Evolutionary conservation across 64 coral and sea anemone genomes (phyloP).

Genomic region (Stichodactyla helianthus): DNA sequence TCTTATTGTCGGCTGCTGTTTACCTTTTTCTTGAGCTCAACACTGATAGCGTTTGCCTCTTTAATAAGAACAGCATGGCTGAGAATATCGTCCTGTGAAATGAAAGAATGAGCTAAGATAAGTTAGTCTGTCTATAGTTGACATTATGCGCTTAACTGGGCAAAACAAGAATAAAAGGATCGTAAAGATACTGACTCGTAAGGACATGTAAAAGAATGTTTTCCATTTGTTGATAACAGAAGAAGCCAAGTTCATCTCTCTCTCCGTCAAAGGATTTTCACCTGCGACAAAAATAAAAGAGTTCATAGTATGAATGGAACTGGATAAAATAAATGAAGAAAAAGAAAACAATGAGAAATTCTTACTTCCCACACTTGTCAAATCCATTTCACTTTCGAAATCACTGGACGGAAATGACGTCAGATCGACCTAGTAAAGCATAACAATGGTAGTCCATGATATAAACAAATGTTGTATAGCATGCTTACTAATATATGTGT

Average conservation of each 20-base stretch:
- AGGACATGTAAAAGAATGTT: constrained; percentile 54
- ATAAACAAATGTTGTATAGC: too few relatives aligned
- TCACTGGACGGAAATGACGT: constrained; percentile 90
- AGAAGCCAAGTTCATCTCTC: constrained; percentile 71
- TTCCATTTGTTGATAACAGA: constrained; percentile 80
- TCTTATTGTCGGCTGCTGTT: background rate
- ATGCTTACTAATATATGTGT: too few relatives aligned
- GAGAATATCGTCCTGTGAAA: constrained; percentile 73
- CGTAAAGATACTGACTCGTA: constrained; percentile 55
- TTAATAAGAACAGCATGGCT: constrained; percentile 85
- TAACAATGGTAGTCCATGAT: background rate
- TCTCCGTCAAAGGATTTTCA: constrained; percentile 78
- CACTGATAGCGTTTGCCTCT: constrained; percentile 97
- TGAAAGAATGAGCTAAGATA: background rate
- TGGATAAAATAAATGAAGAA: background rate
- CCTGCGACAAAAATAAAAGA: constrained; percentile 24
- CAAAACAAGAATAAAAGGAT: background rate
- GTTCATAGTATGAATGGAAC: background rate
- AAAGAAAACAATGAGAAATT: background rate
- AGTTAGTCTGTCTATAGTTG: too few relatives aligned
- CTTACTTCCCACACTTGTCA: constrained; percentile 81
- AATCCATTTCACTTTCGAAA: constrained; percentile 86
- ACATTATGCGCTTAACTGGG: too few relatives aligned
- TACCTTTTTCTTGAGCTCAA: constrained; percentile 94
- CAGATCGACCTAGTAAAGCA: constrained; percentile 40